phyloP scores from a whole-genome alignment of 2,888 invertebrate species.

The Tanytarsus gracilentus region DNA sequence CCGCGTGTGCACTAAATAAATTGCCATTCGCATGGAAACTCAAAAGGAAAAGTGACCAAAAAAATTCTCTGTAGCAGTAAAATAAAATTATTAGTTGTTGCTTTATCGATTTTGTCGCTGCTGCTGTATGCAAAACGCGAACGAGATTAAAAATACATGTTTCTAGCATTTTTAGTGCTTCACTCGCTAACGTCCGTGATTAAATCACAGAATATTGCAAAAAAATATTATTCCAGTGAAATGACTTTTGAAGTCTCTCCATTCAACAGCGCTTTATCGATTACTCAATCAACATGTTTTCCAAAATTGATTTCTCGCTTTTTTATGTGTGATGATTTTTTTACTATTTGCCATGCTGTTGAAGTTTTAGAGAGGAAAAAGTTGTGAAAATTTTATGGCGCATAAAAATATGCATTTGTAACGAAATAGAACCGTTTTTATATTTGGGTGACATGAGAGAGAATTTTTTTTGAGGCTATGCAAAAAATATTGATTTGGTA shows the following conservation, averaged over 20 bases:
- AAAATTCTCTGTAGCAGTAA: not conserved
- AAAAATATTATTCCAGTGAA: too few species aligned
- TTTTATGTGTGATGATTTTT: not conserved
- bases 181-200: too few species aligned
- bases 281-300: constrained; percentile 12
- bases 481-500: too few species aligned
- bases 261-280: constrained; percentile 20
- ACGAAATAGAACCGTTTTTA: too few species aligned
- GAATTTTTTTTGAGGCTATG: too few species aligned
- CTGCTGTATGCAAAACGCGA: not conserved
- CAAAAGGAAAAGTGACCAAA: constrained; percentile 7
- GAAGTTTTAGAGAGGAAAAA: too few species aligned
- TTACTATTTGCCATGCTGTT: not conserved
- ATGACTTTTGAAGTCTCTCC: not conserved
- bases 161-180: constrained; percentile 7
- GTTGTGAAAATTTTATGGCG: too few species aligned
- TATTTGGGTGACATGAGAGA: too few species aligned
- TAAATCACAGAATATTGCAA: too few species aligned
- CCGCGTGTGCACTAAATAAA: not conserved
- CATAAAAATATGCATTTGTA: too few species aligned
- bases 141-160: not conserved
- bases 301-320: not conserved
- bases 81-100: not conserved
- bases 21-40: constrained; percentile 23
- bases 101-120: not conserved